These are phyloP conservation scores for Varanus komodoensis DNA, from an alignment of 2,113 vertebrate genomes.

Conservation along the genomic window DNA sequence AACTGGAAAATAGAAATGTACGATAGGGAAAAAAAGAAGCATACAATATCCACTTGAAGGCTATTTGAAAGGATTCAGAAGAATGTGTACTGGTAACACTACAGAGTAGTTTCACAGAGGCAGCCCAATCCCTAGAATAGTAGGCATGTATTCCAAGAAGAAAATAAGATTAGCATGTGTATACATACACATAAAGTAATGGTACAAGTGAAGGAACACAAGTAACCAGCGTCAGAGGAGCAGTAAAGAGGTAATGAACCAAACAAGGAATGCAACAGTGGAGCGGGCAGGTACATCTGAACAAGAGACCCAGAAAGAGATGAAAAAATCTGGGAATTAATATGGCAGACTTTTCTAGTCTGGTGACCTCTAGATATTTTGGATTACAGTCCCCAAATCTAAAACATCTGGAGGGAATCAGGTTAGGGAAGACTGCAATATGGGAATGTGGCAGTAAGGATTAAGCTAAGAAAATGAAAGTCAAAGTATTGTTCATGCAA, in stretches of 20 bases:
- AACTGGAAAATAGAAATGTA: neutral
- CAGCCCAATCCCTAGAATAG: neutral
- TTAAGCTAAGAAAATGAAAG: slow-evolving; percentile 61
- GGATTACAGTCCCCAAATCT: no score
- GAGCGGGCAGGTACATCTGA: slow-evolving; percentile 26
- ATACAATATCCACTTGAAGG: neutral
- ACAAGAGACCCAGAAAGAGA: neutral
- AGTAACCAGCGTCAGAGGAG: neutral
- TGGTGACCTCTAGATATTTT: no score
- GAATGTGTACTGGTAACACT: neutral
- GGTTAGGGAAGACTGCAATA: neutral
- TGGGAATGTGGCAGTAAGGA: slow-evolving; percentile 47
- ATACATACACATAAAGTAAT: neutral
- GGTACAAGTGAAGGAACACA: neutral
- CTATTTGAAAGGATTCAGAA: neutral
- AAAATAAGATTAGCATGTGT: neutral
- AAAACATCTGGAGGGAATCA: no score
- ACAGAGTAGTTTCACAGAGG: neutral
- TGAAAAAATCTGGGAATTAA: neutral
- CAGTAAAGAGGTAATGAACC: neutral
- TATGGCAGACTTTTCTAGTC: no score
- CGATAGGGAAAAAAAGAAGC: neutral
- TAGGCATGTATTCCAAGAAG: neutral
- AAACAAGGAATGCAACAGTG: neutral
- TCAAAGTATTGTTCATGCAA: neutral